phyloP scores from a whole-genome alignment of 2,113 vertebrate genomes.

The Penelope pileata region DNA sequence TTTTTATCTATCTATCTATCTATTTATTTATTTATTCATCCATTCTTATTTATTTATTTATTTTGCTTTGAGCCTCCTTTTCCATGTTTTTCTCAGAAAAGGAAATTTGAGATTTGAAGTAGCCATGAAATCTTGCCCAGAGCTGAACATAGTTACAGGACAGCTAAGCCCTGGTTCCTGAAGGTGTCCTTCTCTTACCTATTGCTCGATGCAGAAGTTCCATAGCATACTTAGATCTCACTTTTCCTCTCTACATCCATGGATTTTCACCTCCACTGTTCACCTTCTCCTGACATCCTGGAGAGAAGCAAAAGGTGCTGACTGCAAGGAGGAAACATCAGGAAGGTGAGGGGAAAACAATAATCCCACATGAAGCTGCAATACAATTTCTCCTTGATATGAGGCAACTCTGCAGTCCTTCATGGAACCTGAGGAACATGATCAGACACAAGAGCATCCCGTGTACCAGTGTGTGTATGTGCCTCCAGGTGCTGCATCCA shows the following conservation, averaged over 20 bases:
- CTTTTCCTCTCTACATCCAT: neutral
- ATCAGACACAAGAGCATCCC: neutral
- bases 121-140: neutral
- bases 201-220: neutral
- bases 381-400: neutral
- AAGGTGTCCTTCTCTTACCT: neutral
- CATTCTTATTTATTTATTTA: neutral
- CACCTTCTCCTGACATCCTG: neutral
- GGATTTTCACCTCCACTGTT: neutral
- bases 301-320: neutral
- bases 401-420: constrained; percentile 25
- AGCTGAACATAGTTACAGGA: neutral
- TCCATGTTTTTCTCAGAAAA: neutral
- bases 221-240: neutral
- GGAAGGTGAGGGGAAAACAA: neutral
- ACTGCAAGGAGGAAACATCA: neutral
- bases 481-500: neutral
- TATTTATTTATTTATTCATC: no score
- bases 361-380: neutral
- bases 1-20: no score
- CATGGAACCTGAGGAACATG: neutral
- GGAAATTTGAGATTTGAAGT: neutral
- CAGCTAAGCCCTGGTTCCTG: neutral
- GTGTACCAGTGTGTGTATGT: neutral
- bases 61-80: neutral